phyloP scores from a whole-genome alignment of 2,888 invertebrate species.

The Diploptera punctata region DNA sequence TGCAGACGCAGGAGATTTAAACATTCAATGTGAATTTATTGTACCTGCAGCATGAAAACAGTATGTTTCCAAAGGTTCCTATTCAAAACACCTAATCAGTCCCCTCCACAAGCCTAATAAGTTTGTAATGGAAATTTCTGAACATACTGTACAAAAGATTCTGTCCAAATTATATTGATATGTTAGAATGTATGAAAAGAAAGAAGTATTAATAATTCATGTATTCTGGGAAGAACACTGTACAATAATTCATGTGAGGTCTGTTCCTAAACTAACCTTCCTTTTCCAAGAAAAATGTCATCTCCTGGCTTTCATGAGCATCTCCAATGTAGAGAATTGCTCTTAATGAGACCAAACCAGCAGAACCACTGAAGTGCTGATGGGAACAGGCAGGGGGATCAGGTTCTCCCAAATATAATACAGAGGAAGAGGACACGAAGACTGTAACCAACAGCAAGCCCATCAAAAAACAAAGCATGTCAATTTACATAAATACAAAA shows the following conservation, averaged over 20 bases:
- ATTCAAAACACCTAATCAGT: no score
- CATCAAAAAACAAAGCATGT: neutral
- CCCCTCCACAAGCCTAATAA: no score
- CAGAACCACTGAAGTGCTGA: neutral
- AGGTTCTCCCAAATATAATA: conserved; percentile 35
- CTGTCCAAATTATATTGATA: neutral
- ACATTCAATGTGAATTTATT: no score
- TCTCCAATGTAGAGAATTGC: conserved; percentile 50
- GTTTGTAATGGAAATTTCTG: no score
- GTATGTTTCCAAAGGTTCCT: no score
- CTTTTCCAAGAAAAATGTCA: conserved; percentile 50
- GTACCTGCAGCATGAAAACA: no score
- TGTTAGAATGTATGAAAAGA: neutral
- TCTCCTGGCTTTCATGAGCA: conserved; percentile 61
- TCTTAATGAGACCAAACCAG: conserved; percentile 40
- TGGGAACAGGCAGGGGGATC: neutral
- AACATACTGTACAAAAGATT: no score
- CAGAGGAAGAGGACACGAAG: conserved; percentile 40
- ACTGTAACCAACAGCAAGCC: conserved; percentile 32
- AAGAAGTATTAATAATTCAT: neutral
- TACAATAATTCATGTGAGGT: neutral
- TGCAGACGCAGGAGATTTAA: no score
- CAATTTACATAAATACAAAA: no score
- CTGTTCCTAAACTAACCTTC: conserved; percentile 46
- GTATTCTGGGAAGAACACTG: no score